These are phyloP conservation scores for Chaetura pelagica DNA, from an alignment of 2,113 vertebrate species.

Conservation along the genomic window DNA sequence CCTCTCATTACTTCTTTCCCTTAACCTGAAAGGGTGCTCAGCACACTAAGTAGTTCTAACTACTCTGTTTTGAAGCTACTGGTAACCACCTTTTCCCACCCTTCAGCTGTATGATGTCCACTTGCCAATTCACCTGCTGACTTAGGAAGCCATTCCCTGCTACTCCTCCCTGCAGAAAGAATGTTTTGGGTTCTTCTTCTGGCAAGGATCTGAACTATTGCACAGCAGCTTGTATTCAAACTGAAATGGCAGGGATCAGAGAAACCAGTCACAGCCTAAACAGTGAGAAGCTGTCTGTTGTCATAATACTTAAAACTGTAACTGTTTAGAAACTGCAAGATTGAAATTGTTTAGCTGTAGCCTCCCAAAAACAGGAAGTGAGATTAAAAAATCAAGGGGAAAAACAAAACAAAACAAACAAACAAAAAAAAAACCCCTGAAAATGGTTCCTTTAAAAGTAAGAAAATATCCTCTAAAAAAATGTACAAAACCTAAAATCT, in stretches of 20 bases:
- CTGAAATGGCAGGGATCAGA: neutral
- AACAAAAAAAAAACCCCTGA: neutral
- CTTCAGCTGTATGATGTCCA: accelerated
- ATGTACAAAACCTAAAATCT: neutral
- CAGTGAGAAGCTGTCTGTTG: neutral
- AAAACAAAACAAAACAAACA: too few species aligned
- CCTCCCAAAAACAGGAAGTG: neutral
- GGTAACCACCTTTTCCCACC: neutral
- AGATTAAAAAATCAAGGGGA: neutral
- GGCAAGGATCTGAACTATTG: neutral
- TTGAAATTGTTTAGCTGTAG: neutral
- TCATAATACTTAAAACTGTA: neutral
- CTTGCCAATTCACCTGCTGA: neutral
- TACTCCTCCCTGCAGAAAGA: neutral
- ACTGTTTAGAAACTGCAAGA: neutral
- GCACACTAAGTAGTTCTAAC: neutral
- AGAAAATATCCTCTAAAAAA: neutral
- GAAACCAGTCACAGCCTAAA: neutral
- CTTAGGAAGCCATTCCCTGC: neutral
- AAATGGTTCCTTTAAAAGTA: neutral
- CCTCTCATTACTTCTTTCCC: neutral
- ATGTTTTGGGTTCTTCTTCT: neutral
- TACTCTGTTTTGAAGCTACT: neutral
- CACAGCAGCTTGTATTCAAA: neutral
- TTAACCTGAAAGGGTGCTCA: neutral